Base-by-base conservation (phyloP, 1,140 invertebrate species). In the Choristoneura fumiferana region DNA sequence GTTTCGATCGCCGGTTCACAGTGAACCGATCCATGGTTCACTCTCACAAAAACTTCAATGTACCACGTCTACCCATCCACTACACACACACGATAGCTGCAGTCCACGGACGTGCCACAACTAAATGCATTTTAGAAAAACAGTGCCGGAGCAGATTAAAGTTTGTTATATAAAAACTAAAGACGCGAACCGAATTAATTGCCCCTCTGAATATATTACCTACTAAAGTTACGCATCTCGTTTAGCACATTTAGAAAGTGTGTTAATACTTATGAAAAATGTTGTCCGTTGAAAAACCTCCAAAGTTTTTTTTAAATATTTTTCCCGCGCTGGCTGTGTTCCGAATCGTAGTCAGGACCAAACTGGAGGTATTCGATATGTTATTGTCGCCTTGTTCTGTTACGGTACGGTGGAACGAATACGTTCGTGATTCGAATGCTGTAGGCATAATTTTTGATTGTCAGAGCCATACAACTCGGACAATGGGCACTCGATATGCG, bases 331-430 rank as follows among this genome's bases (percentile, higher is more conserved):
- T 18, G 59, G 62, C 60, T 67, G 62, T 62, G 75, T 66, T 67
- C 60, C 52, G 61, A 77, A 68, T 66, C 77, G 76, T 76, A 83
- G 81, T 84, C 76, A 81, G 71, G 69, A 72, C 72, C 62, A 69
- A 73, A 78, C 71, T 75, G 69, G 65, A 56, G 52, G 43, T 60
- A 69, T 62, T 77, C 83, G 81, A 83, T 81, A 65, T 39, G 58
- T 73, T 78, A 83, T 78, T 82, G 81, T 76, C 69, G 71, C 81
- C 79, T 76, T 82, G 80, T 81, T 77, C 69, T 80, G 57, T 79
- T 84, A 88, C 85, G 83, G 83, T 86, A 88, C 78, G 83, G 82
- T 82, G 83, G 81, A 86, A 79, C 77, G 71, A 84, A 87, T 86
- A 85, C 84, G 64, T 58, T 70, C 81, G 81, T 84, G 83, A 79